Percentiles rank a stretch among this genome's conserved stretches.
These are phyloP conservation scores for Syrista parreyssii DNA, from an alignment of 2,888 invertebrate genomes.

Conservation along the genomic window DNA sequence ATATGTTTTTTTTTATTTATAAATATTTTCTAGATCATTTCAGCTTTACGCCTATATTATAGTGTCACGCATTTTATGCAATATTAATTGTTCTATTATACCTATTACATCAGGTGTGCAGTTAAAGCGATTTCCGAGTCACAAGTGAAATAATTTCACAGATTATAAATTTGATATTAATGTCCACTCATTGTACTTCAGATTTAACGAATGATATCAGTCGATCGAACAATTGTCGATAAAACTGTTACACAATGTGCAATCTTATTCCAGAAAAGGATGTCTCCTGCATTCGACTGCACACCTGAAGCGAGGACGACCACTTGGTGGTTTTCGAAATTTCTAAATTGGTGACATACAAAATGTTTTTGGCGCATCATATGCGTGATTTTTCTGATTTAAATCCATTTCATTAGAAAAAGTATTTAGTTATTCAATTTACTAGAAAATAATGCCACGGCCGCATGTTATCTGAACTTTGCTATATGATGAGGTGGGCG, in stretches of 20 bases:
- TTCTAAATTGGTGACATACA: constrained; percentile 31
- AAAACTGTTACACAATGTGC: background rate
- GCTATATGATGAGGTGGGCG: constrained; percentile 28
- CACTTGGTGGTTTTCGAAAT: constrained; percentile 45
- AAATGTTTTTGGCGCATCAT: constrained; percentile 50
- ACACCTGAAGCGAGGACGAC: constrained; percentile 19
- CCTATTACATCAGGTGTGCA: constrained; percentile 5
- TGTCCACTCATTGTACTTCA: background rate
- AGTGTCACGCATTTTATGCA: constrained; percentile 24
- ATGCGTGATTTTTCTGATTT: constrained; percentile 43
- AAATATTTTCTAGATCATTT: background rate
- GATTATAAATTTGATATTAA: background rate
- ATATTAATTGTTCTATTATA: constrained; percentile 12
- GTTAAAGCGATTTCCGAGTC: background rate
- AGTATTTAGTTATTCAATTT: constrained; percentile 27
- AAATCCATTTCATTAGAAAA: constrained; percentile 28
- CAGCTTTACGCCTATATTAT: background rate
- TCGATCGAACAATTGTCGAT: background rate
- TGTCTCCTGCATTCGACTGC: background rate
- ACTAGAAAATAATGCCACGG: constrained; percentile 46
- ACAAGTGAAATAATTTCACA: background rate
- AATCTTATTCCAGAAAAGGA: background rate
- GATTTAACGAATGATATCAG: background rate
- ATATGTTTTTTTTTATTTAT: background rate
- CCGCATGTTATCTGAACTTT: constrained; percentile 51